A percentile compares a stretch with the other conserved stretches of the same genome.
These are phyloP conservation scores for Serilophus lunatus DNA, from an alignment of 2,113 vertebrate genomes.

Conservation along the genomic window DNA sequence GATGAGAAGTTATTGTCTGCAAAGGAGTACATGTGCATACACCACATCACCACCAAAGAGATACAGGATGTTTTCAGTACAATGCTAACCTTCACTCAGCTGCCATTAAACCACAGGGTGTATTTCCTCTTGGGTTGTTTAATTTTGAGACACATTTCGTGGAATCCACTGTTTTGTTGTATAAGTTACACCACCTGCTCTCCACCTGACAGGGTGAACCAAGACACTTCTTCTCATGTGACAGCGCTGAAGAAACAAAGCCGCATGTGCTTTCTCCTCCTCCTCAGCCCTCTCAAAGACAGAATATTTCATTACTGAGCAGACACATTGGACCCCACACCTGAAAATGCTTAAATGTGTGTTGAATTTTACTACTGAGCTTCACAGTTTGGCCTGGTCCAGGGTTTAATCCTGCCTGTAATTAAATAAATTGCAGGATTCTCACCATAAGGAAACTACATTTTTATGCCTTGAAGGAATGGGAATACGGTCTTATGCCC, in stretches of 20 bases:
- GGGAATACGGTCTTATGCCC: not conserved
- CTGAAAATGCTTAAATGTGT: not conserved
- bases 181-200: not conserved
- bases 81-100: conserved; percentile 37
- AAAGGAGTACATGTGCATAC: not conserved
- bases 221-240: not conserved
- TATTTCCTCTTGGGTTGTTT: conserved; percentile 17
- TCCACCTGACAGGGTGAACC: not conserved
- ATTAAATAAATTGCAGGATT: not conserved
- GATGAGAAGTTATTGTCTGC: not conserved
- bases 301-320: not conserved
- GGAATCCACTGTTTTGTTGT: conserved; percentile 1
- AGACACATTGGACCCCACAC: not conserved
- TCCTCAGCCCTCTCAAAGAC: not conserved
- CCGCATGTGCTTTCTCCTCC: not conserved
- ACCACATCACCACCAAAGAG: conserved; percentile 44
- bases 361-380: not conserved
- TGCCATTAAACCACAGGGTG: conserved; percentile 42
- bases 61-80: conserved; percentile 71
- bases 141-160: conserved; percentile 23
- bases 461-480: not conserved
- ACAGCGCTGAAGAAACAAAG: not conserved
- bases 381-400: not conserved
- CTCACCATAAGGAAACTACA: not conserved
- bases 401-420: not conserved